phyloP scores from a whole-genome alignment of 2,113 vertebrate genomes.

The Sylvilagus bachmani region DNA sequence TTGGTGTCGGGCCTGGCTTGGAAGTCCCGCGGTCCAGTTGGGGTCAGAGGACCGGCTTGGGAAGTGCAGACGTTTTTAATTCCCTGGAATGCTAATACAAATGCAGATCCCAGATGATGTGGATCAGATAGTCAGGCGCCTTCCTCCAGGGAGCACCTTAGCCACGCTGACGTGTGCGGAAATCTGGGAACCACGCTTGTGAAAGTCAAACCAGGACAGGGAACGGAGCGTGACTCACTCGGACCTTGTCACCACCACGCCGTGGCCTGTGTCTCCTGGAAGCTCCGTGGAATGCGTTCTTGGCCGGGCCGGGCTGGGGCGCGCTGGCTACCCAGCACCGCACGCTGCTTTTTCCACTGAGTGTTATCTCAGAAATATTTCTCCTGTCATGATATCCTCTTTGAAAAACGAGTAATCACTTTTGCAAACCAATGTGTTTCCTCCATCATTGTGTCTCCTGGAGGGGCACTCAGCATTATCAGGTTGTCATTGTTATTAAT shows the following conservation, averaged over 20 bases:
- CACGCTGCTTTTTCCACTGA: not conserved
- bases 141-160: not conserved
- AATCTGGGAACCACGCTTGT: not conserved
- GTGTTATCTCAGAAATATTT: not conserved
- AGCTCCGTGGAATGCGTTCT: not conserved
- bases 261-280: not conserved
- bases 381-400: not conserved
- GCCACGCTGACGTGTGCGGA: not conserved
- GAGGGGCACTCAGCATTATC: not conserved
- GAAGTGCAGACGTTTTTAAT: not conserved
- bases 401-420: not conserved
- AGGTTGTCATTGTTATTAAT: not conserved
- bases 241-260: too few species aligned
- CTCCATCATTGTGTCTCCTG: not conserved
- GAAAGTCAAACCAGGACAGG: not conserved
- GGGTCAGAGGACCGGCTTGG: not conserved
- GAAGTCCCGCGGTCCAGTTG: not conserved
- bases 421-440: not conserved
- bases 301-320: not conserved
- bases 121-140: not conserved
- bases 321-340: accelerated
- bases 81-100: not conserved
- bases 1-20: not conserved
- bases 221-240: not conserved
- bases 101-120: too few species aligned